A percentile compares a stretch with the other conserved stretches of the same genome.
Conservation (phyloP, 2,888 invertebrate genomes). For the Phengaris alcon region DNA sequence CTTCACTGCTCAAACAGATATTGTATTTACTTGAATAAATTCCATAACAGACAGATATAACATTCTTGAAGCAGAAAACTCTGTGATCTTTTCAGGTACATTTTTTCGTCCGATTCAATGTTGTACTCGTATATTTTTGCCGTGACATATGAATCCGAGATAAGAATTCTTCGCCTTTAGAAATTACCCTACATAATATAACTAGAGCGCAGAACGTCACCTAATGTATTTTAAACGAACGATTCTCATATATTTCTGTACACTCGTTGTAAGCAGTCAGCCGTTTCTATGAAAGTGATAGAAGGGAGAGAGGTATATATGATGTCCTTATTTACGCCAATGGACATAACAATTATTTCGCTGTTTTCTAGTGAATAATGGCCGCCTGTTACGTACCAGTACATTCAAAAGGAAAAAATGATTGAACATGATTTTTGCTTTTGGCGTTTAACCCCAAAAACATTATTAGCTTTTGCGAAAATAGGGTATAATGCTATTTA, state of each 20-base stretch:
- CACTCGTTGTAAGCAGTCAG: neutral
- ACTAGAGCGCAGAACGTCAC: neutral
- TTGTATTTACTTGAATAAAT: constrained; percentile 20
- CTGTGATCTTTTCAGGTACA: constrained; percentile 15
- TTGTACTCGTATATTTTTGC: constrained; percentile 17
- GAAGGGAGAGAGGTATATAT: neutral
- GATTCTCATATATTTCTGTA: constrained; percentile 4
- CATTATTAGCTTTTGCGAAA: too few relatives aligned
- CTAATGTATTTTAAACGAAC: constrained; percentile 9
- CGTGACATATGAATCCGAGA: constrained; percentile 2
- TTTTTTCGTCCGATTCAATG: constrained; percentile 14
- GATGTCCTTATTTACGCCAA: neutral
- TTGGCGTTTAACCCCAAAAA: too few relatives aligned
- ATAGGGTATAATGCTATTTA: too few relatives aligned
- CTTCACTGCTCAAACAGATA: constrained; percentile 6
- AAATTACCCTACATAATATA: constrained; percentile 4
- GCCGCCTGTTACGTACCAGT: too few relatives aligned
- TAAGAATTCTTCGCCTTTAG: neutral
- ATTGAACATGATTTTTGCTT: too few relatives aligned
- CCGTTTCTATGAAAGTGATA: neutral
- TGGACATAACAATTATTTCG: neutral
- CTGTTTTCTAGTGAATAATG: neutral
- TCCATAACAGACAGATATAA: neutral
- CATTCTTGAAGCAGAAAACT: constrained; percentile 17
- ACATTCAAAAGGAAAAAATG: too few relatives aligned